A percentile compares a stretch with the other conserved stretches of the same genome.
Conservation (phyloP, 2,113 vertebrate genomes). For the Menidia beryllina region DNA sequence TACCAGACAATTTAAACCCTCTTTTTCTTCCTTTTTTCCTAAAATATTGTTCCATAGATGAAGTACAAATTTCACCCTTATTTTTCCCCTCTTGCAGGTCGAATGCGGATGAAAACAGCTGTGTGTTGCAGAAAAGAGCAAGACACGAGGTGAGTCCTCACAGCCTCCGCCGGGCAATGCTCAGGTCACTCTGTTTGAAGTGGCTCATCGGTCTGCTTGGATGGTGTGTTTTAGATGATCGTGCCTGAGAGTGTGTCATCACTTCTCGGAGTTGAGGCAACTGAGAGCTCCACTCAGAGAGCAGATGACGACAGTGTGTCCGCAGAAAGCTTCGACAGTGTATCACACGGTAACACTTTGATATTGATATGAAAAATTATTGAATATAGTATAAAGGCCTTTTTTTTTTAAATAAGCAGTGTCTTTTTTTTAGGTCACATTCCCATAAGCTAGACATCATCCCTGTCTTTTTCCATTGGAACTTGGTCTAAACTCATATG, state of each 20-base stretch:
- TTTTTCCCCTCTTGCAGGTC: constrained; percentile 76
- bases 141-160: constrained; percentile 88
- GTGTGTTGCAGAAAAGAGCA: constrained; percentile 84
- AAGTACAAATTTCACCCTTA: background rate
- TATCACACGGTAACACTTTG: constrained; percentile 84
- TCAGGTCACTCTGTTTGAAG: background rate
- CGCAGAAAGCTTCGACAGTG: constrained; percentile 90
- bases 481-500: constrained; percentile 50
- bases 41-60: background rate
- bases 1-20: no score
- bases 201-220: background rate
- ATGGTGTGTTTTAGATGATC: constrained; percentile 64
- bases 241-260: constrained; percentile 73
- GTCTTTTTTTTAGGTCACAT: no score
- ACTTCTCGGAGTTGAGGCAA: constrained; percentile 63
- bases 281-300: constrained; percentile 75
- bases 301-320: constrained; percentile 91
- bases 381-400: no score
- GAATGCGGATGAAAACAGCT: constrained; percentile 77
- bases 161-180: background rate
- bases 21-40: background rate
- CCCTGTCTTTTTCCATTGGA: constrained; percentile 23
- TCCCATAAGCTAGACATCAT: background rate
- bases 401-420: no score
- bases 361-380: no score